Percentiles rank a stretch among this genome's conserved stretches.
These are phyloP conservation scores for Mellivora capensis DNA, from an alignment of 2,113 vertebrate genomes.

Conservation along the genomic window DNA sequence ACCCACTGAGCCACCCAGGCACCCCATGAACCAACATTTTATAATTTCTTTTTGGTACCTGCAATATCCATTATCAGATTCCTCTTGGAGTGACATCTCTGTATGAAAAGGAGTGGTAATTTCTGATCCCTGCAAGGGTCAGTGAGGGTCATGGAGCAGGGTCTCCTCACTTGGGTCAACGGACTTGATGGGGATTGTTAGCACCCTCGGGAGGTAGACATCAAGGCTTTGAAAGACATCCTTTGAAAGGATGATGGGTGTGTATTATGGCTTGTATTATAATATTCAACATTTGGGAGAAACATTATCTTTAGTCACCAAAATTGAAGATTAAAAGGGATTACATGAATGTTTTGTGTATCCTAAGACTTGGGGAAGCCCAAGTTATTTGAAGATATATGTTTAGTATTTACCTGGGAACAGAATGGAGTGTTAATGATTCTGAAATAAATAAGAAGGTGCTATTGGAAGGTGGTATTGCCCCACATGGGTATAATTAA, in stretches of 20 bases:
- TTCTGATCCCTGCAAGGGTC: neutral
- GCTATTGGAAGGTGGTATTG: neutral
- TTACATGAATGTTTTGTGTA: constrained; percentile 2
- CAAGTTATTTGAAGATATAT: constrained; percentile 15
- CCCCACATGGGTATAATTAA: neutral
- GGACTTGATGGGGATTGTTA: neutral
- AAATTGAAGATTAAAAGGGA: neutral
- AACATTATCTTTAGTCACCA: neutral
- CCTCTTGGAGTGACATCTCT: neutral
- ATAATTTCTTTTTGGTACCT: neutral
- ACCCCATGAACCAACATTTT: neutral
- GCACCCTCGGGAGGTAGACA: fast-evolving
- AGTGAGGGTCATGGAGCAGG: neutral
- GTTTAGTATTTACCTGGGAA: neutral
- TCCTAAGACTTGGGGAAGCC: neutral
- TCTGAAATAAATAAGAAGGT: neutral
- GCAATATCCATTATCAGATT: neutral
- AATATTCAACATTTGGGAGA: neutral
- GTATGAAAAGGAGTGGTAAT: neutral
- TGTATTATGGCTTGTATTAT: neutral
- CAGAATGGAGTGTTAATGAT: neutral
- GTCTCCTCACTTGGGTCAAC: neutral
- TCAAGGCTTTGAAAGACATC: neutral
- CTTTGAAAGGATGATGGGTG: neutral
- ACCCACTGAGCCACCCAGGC: too few species aligned